Evolutionary conservation across 2,113 vertebrate genomes (phyloP), one percentile per base, ranked within the genome.

Genomic region (Engraulis encrasicolus): DNA sequence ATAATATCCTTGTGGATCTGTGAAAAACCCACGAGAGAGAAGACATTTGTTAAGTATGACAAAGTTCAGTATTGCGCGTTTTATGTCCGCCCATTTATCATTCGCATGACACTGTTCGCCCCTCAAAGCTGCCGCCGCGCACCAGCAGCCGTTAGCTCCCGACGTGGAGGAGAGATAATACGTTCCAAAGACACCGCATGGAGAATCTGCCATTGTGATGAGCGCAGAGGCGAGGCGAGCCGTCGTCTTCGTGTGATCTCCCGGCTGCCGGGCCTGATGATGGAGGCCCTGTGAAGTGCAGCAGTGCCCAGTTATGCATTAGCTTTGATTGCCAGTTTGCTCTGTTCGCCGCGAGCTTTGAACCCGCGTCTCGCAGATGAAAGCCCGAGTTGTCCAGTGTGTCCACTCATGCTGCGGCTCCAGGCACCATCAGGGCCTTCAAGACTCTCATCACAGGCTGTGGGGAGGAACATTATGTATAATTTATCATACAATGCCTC

Each of bases 251-350:
- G 89, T 92, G 92, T 91, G 91, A 93, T 93, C 91, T 91, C 27
- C 11, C 79, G 18, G 52, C 86, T 71, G 84, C 88, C 85, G 86
- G n/a, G 86, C 78, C 49, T 89, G 90, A 90, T 86, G 88, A 88
- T 86, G 80, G 84, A 74, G 66, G 86, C 88, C 85, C 88, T 91
- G 89, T 91, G 91, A 93, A 92, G 92, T 90, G 84, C 88, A 86
- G 88, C 89, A 85, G 87, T 91, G 90, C 89, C 90, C 89, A 83
- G 91, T 90, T 91, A 88, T 87, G 92, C 90, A 89, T 93, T 88
- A 90, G 91, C 91, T 94, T 93, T 93, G 92, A 94, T 93, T 92
- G 92, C 90, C 91, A 91, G 92, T 94, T 94, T 94, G 92, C 91
- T 93, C 89, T 90, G 90, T 66, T 88, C 61, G 36, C 82, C 82